Base-by-base conservation (phyloP, 2,888 invertebrate species). In the Eupeodes luniger region DNA sequence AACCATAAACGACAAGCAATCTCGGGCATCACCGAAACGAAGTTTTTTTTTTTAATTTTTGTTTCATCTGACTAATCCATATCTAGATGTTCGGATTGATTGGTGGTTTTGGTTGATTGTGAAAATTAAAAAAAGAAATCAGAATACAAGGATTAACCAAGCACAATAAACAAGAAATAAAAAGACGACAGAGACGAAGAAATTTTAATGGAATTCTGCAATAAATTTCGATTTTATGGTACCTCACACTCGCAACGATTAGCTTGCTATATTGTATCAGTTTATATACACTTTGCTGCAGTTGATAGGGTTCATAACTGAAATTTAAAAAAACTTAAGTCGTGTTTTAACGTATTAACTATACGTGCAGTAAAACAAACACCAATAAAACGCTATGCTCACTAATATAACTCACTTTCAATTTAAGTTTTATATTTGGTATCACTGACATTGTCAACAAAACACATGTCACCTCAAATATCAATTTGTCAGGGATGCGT, bases 131-230 rank as follows among this genome's bases (percentile, higher is more conserved):
- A 34, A 75, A 53, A 16, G 5, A 55, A 47, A 81, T 55, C 27
- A 27, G 27, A 27, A 53, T 7, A 34, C 36, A 81, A 80, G 59
- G 72, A 72, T 59, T 72, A 72, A 47, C 57, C 14, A 34, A 44
- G 44, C 59, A 59, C 34, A 64, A 44, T 64, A 40, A 64, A 64
- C 16, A 36, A 44, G 1, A 66, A 69, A 36, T n/a, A 27, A 53
- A 40, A n/a, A 66, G 49, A 72, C 55, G 66, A 76, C 59, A 66
- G 14, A 83, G 83, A 61, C 70, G 90, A 91, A 91, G 92, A 91
- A 91, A 91, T 91, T 92, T 92, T 92, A 92, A 92, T 92, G 92
- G 92, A 92, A 92, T 92, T 92, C 91, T 91, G 92, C 92, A 92
- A 92, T 92, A 92, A 92, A 92, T 92, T 92, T 91, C 90, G 90